Evolutionary conservation across 2,888 invertebrate genomes (phyloP).

Genomic region (Autographa pulchrina): DNA sequence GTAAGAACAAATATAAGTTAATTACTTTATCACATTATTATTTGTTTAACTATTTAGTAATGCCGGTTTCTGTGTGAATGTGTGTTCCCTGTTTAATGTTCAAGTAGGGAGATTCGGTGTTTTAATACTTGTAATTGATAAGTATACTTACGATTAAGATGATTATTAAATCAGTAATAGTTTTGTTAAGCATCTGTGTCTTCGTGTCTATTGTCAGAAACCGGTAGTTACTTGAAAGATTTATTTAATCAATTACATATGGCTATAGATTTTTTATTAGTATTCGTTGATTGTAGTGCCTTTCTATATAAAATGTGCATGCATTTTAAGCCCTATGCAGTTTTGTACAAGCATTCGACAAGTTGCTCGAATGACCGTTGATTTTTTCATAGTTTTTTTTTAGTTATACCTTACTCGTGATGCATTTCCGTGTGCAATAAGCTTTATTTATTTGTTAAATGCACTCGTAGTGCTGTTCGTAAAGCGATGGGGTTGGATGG

Average conservation of each 20-base stretch:
- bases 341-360: constrained; percentile 66
- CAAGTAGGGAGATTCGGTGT: background rate
- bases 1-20: constrained; percentile 71
- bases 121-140: constrained; percentile 2
- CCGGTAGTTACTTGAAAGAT: constrained; percentile 52
- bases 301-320: constrained; percentile 73
- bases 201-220: constrained; percentile 41
- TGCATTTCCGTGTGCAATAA: constrained; percentile 73
- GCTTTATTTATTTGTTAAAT: constrained; percentile 62
- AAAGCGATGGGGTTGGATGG: constrained; percentile 52
- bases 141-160: constrained; percentile 28
- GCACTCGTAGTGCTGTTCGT: constrained; percentile 51
- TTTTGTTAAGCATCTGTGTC: constrained; percentile 39
- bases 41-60: constrained; percentile 53
- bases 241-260: constrained; percentile 59
- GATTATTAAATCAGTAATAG: constrained; percentile 33
- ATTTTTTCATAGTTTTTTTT: constrained; percentile 66
- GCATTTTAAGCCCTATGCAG: constrained; percentile 70
- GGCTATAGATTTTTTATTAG: constrained; percentile 61
- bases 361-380: constrained; percentile 61
- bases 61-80: constrained; percentile 46
- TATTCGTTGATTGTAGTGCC: constrained; percentile 73
- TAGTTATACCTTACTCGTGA: constrained; percentile 64
- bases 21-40: constrained; percentile 63
- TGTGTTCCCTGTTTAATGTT: constrained; percentile 14